Evolutionary conservation across 2,797 vertebrate genomes (phyloP).

Genomic region (Trichosurus vulpecula): DNA sequence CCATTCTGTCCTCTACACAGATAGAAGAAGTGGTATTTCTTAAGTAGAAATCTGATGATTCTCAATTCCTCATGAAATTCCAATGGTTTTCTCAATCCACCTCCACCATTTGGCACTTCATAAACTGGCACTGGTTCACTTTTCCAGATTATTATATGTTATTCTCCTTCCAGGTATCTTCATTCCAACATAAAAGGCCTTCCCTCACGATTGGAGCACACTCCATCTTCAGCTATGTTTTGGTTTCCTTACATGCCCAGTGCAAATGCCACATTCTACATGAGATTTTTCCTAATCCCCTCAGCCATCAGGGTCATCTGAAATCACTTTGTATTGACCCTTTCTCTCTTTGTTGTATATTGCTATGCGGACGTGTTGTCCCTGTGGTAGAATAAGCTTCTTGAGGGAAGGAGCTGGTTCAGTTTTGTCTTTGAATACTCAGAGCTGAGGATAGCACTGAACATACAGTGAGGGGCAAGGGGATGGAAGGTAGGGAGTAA

Average conservation of each 20-base stretch:
- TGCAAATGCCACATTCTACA: neutral
- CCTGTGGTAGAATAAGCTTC: too few species aligned
- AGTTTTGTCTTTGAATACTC: neutral
- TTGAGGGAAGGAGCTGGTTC: too few species aligned
- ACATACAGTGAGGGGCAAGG: neutral
- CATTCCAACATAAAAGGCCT: neutral
- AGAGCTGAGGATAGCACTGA: too few species aligned
- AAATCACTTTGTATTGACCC: neutral
- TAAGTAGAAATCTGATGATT: neutral
- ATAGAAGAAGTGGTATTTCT: neutral
- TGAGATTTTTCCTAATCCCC: neutral
- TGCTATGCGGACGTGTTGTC: neutral
- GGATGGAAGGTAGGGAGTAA: neutral
- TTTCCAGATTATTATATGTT: neutral
- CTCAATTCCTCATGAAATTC: neutral
- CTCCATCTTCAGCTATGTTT: neutral
- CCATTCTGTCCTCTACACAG: neutral
- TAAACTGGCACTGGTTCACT: neutral
- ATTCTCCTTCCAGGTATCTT: neutral
- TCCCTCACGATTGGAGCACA: neutral
- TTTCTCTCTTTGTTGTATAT: neutral
- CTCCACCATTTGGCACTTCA: neutral
- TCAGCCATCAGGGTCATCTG: neutral
- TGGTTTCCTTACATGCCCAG: neutral
- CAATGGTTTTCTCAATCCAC: neutral